Percentiles rank a stretch among this genome's conserved stretches.
These are phyloP conservation scores for Anadara kagoshimensis DNA, from an alignment of 1,140 invertebrate species.

Conservation along the genomic window DNA sequence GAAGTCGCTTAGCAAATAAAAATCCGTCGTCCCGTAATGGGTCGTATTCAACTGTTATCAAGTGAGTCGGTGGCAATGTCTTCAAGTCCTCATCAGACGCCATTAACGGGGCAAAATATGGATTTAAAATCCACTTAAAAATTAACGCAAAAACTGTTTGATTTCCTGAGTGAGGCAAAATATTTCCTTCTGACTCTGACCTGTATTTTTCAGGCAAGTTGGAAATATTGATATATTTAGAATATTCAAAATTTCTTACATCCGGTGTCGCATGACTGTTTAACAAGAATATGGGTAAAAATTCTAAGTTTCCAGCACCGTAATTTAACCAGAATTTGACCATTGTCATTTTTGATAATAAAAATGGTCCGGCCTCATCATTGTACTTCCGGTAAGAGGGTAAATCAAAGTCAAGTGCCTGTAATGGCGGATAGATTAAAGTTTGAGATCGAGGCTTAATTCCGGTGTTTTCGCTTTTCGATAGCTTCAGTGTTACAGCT, in stretches of 20 bases:
- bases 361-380: background rate
- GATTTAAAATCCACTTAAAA: constrained; percentile 29
- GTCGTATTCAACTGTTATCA: constrained; percentile 46
- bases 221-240: background rate
- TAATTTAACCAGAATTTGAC: constrained; percentile 18
- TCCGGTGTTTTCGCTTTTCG: constrained; percentile 28
- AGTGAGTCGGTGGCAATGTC: constrained; percentile 35
- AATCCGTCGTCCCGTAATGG: constrained; percentile 45
- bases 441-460: constrained; percentile 47
- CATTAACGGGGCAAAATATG: constrained; percentile 38
- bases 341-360: constrained; percentile 7
- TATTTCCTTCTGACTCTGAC: background rate
- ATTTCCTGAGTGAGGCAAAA: constrained; percentile 1
- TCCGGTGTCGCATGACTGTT: constrained; percentile 1
- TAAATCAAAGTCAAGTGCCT: constrained; percentile 59
- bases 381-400: constrained; percentile 49
- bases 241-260: constrained; percentile 12
- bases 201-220: constrained; percentile 1
- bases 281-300: background rate
- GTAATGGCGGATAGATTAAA: constrained; percentile 60
- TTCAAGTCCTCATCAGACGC: constrained; percentile 25
- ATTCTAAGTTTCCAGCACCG: constrained; percentile 23
- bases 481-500: constrained; percentile 54
- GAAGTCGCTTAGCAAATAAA: constrained; percentile 37
- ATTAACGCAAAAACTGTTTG: constrained; percentile 6